Percentiles rank a stretch among this genome's conserved stretches.
Evolutionary conservation across 2,888 invertebrate genomes (phyloP).

Genomic region (Tholera decimalis): DNA sequence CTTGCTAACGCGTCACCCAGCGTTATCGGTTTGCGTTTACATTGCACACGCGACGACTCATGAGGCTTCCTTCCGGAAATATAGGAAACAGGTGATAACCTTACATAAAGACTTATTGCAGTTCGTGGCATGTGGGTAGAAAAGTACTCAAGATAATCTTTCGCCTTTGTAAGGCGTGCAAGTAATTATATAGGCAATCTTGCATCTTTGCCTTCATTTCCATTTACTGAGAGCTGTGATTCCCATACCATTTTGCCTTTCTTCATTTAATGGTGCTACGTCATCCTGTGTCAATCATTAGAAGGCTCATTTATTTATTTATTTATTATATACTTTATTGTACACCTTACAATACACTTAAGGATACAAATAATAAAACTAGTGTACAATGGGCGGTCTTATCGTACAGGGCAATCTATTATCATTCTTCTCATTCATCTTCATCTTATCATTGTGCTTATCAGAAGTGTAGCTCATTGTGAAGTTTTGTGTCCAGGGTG

Average conservation of each 20-base stretch:
- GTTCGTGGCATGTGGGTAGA: conserved; percentile 10
- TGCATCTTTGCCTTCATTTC: not conserved
- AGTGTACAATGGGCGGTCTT: too few species aligned
- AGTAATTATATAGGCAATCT: conserved; percentile 6
- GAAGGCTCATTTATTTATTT: too few species aligned
- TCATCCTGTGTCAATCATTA: not conserved
- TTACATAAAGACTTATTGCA: conserved; percentile 30
- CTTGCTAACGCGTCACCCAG: conserved; percentile 15
- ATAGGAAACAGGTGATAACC: conserved; percentile 40
- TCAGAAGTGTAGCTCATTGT: not conserved
- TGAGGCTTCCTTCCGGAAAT: conserved; percentile 53
- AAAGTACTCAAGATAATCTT: conserved; percentile 18
- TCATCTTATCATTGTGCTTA: too few species aligned
- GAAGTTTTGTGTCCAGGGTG: not conserved
- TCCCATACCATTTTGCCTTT: not conserved
- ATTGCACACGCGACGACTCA: conserved; percentile 26
- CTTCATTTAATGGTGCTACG: not conserved
- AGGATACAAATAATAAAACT: too few species aligned
- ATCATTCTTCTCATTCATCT: too few species aligned
- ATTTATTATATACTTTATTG: too few species aligned
- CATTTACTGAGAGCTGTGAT: not conserved
- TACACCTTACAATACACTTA: too few species aligned
- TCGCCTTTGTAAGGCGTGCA: not conserved
- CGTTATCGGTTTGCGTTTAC: conserved; percentile 50
- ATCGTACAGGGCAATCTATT: too few species aligned